phyloP scores from a whole-genome alignment of 2,797 vertebrate genomes.

The Cygnus olor region DNA sequence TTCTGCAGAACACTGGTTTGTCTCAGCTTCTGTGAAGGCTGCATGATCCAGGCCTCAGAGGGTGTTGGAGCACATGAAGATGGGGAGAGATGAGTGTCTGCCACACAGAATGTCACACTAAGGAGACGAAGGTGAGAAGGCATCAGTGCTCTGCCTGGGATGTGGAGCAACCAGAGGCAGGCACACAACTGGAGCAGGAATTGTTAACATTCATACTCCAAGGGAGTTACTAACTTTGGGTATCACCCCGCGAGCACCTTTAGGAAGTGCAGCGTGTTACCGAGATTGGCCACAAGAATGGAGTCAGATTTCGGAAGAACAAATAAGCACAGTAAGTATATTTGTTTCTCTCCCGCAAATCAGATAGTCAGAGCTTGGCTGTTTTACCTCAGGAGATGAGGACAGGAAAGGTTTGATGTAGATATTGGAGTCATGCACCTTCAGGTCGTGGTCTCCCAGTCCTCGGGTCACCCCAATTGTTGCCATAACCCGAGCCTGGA shows the following conservation, averaged over 20 bases:
- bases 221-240: not conserved
- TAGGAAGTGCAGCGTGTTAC: not conserved
- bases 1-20: not conserved
- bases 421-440: constrained; percentile 97
- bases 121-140: not conserved
- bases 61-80: not conserved
- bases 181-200: not conserved
- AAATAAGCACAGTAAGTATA: not conserved
- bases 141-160: not conserved
- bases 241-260: not conserved
- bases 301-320: not conserved
- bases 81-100: not conserved
- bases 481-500: constrained; percentile 94
- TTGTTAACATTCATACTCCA: fast-evolving
- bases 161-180: not conserved
- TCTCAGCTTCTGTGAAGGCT: not conserved
- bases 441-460: constrained; percentile 95
- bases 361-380: not conserved
- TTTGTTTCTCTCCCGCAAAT: not conserved
- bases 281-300: not conserved
- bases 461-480: constrained; percentile 97
- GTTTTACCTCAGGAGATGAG: constrained; percentile 92
- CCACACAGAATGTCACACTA: not conserved
- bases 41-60: not conserved
- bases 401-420: constrained; percentile 98